Percentiles rank a stretch among this genome's conserved stretches.
These are phyloP conservation scores for Xylota segnis DNA, from an alignment of 2,888 invertebrate genomes.

Conservation along the genomic window DNA sequence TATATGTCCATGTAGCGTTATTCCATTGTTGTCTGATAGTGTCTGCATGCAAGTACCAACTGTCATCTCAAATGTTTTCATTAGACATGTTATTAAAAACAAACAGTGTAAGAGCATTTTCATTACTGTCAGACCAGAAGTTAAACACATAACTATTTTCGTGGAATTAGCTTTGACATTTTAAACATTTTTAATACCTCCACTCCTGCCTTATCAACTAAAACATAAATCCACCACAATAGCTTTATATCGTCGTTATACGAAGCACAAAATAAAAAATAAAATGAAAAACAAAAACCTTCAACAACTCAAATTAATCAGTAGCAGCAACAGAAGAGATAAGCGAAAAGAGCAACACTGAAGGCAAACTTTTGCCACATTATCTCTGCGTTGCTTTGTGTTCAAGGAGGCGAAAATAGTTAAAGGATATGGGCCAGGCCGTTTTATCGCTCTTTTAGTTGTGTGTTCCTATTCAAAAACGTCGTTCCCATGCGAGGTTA, in stretches of 20 bases:
- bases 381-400: constrained; percentile 24
- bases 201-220: constrained; percentile 14
- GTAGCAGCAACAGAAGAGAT: constrained; percentile 28
- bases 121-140: too few species aligned
- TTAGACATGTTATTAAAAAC: too few species aligned
- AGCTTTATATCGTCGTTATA: constrained; percentile 7
- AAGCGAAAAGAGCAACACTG: constrained; percentile 21
- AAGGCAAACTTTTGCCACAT: constrained; percentile 36
- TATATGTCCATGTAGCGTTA: too few species aligned
- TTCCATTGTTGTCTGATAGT: too few species aligned
- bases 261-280: not conserved
- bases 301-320: constrained; percentile 44
- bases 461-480: constrained; percentile 26
- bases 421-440: constrained; percentile 26
- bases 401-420: constrained; percentile 14
- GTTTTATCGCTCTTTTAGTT: constrained; percentile 31
- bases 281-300: constrained; percentile 8
- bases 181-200: constrained; percentile 28
- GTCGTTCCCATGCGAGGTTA: constrained; percentile 23
- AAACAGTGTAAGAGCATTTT: too few species aligned
- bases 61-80: too few species aligned
- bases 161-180: constrained; percentile 8
- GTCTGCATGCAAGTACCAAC: too few species aligned
- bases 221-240: constrained; percentile 34
- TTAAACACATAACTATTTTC: not conserved